These are phyloP conservation scores for Loris lydekkerianus DNA, from an alignment of 2,797 vertebrate species.

Conservation along the genomic window DNA sequence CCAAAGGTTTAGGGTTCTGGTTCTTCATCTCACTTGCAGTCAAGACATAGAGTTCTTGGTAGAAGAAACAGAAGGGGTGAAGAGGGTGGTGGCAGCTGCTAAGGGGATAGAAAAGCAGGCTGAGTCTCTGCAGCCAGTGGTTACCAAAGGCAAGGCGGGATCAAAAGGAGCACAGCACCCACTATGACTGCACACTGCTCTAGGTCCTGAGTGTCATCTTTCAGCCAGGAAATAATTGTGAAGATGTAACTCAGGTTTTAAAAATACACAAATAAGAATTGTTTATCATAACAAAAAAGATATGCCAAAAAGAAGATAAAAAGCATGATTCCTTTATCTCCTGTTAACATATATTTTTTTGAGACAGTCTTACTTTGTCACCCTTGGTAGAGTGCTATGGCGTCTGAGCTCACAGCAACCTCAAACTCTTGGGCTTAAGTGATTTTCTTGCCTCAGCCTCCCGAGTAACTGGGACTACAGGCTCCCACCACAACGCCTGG, in stretches of 20 bases:
- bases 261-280: background rate
- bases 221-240: background rate
- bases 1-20: background rate
- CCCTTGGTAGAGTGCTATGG: too few relatives aligned
- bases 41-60: background rate
- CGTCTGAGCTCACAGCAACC: too few relatives aligned
- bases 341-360: too few relatives aligned
- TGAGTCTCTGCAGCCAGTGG: too few relatives aligned
- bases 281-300: background rate
- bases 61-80: background rate
- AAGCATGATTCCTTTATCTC: background rate
- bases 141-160: background rate
- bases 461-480: too few relatives aligned
- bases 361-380: too few relatives aligned
- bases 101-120: background rate
- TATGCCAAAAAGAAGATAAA: background rate
- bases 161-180: fast-evolving
- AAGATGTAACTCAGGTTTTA: background rate
- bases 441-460: too few relatives aligned
- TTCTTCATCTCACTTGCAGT: background rate
- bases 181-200: fast-evolving
- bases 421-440: too few relatives aligned
- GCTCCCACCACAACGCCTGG: too few relatives aligned
- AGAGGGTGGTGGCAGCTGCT: background rate
- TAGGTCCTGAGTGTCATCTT: background rate